Base-by-base conservation (phyloP, 2,888 invertebrate species). In the Unio pictorum region DNA sequence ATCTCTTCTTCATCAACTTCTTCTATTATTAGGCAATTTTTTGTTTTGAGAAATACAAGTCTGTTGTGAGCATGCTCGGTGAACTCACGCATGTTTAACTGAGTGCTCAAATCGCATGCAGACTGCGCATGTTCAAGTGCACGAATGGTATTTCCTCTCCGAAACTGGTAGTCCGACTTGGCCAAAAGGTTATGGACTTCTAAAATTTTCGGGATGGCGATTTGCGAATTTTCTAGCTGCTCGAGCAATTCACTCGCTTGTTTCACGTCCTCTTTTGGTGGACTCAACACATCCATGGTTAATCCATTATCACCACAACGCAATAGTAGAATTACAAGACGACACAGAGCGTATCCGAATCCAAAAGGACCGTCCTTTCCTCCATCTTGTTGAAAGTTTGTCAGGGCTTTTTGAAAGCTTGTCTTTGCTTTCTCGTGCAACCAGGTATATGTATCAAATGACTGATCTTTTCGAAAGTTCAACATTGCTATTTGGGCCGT, bases 281-380 rank as follows among this genome's bases (percentile, higher is more conserved):
- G 75, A 15, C 65, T 57, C 2, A 78, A 61, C 3, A 61, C 20
- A 17, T 69, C 70, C 78, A 80, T 80, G 17, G 78, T 78, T 59
- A 68, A 57, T 8, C 80, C 80, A 64, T 76, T 78, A 56, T 80
- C 78, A 4, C 76, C 76, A 66, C 80, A 80, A 18, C 75, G 68
- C 26, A 80, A 60, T 17, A 78, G 64, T 34, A 80, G 66, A 20
- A 80, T 71, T 0, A 68, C 70, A 15, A 80, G 67, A 54, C 76
- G 66, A 67, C 78, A 78, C 3, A 78, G 66, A 1, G 78, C 78
- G 64, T 75, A 80, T 1, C 76, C 80, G 54, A 76, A 76, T 7
- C 80, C 80, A 65, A 80, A 80, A n/a, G 78, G 80, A 11, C 80
- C 78, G 64, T 80, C 80, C 65, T 78, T 80, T 15, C 80, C 80